A percentile compares a stretch with the other conserved stretches of the same genome.
These are phyloP conservation scores for Dicaeum eximium DNA, from an alignment of 2,113 vertebrate genomes.

Conservation along the genomic window DNA sequence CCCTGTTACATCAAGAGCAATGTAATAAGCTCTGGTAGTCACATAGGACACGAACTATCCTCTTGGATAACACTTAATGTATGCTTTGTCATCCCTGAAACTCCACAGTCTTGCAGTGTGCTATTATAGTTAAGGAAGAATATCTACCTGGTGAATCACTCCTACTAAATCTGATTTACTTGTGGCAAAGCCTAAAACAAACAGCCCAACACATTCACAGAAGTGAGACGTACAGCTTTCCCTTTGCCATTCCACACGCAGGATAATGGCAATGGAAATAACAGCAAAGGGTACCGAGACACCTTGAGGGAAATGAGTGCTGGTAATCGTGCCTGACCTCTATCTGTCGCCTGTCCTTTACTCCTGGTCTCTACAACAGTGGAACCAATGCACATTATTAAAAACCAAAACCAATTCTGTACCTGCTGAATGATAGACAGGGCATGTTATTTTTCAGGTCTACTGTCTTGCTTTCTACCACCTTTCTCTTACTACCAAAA, in stretches of 20 bases:
- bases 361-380: neutral
- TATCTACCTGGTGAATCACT: constrained; percentile 39
- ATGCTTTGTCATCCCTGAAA: constrained; percentile 45
- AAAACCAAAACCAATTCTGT: constrained; percentile 60
- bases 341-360: neutral
- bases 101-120: neutral
- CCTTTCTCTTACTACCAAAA: constrained; percentile 31
- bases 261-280: constrained; percentile 34
- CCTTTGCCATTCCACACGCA: constrained; percentile 23
- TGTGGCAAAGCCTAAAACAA: constrained; percentile 43
- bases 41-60: neutral
- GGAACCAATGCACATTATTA: constrained; percentile 47
- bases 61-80: constrained; percentile 37
- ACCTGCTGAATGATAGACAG: neutral
- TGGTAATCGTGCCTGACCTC: constrained; percentile 47
- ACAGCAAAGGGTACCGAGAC: neutral
- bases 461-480: constrained; percentile 6
- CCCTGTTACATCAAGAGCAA: neutral
- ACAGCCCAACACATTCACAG: neutral
- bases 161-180: constrained; percentile 55
- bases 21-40: constrained; percentile 19
- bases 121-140: constrained; percentile 31
- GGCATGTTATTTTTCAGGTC: constrained; percentile 14
- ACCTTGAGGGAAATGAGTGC: constrained; percentile 19
- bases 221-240: neutral